Percentiles rank a stretch among this genome's conserved stretches.
These are phyloP conservation scores for Psilopogon haemacephalus DNA, from an alignment of 2,113 vertebrate species.

Conservation along the genomic window DNA sequence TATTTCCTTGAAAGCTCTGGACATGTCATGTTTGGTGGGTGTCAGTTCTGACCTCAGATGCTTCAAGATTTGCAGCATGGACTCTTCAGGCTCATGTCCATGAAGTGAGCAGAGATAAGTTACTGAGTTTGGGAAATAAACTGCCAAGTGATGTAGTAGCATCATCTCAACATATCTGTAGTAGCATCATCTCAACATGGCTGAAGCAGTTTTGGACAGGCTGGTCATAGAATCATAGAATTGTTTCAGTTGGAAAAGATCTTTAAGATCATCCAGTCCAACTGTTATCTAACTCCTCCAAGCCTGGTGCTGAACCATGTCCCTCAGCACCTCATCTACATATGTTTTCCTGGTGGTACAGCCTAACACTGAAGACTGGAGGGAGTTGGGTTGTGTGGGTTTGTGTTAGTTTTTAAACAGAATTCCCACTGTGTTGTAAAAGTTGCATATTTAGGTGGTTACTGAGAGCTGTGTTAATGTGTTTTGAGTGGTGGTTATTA, in stretches of 20 bases:
- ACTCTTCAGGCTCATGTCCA: not conserved
- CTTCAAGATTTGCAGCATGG: fast-evolving
- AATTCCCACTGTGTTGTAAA: not conserved
- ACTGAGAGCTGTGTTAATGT: not conserved
- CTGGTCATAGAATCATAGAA: no score
- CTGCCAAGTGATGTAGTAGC: fast-evolving
- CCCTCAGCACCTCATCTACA: no score
- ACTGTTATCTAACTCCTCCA: no score
- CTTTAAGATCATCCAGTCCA: no score
- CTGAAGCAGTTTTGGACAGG: not conserved
- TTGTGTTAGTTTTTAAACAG: not conserved
- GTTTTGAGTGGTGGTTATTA: not conserved
- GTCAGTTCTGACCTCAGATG: not conserved
- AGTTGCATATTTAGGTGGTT: not conserved
- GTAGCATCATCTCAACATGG: not conserved
- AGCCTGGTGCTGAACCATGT: no score
- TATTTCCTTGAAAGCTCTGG: not conserved
- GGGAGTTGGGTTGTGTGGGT: not conserved
- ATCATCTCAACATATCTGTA: not conserved
- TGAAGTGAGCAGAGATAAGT: not conserved
- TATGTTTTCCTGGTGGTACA: not conserved
- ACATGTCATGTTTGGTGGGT: not conserved
- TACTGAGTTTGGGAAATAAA: not conserved
- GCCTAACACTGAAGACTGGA: not conserved
- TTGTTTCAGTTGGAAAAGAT: no score